Evolutionary conservation across 2,888 invertebrate species (phyloP), one percentile per base, ranked within the genome.

Genomic region (Diarsia dahlii): DNA sequence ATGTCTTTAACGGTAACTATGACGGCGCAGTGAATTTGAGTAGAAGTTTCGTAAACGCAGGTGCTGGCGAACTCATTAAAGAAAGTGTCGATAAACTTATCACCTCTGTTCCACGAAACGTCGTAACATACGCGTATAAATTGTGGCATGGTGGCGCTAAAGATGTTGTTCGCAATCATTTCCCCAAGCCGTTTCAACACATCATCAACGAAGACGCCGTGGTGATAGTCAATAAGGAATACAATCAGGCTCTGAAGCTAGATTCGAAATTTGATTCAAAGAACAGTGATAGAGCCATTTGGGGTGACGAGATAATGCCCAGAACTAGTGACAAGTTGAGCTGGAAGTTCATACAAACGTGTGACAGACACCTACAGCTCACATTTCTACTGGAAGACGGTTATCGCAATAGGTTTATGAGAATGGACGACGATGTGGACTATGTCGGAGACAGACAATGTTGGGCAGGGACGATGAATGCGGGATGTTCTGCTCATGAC

Each of bases 261-360:
- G 87, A 86, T 64, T 67, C 34, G 0, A 69, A 74, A 18, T 39
- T 39, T 12, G 84, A 89, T 67, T 12, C 46, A 1, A 72, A 81
- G n/a, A 78, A 84, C 52, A 78, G 82, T 23, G 86, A 89, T 67
- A 87, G 83, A 67, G 73, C 81, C n/a, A 86, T 81, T 13, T 88
- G 85, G 84, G 90, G 91, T 8, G 88, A 89, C 34, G 66, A 1
- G 34, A 0, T 58, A 71, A n/a, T 48, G 12, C 46, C 6, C 81
- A 50, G 82, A n/a, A 80, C 80, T 46, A 86, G 80, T 34, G 54
- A n/a, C 9, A 82, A 83, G 67, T 71, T 90, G 4, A 76, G 74
- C 39, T 92, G 92, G 91, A 86, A 84, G 56, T 23, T 92, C 8
- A 54, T 81, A 34, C 87, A 92, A 0, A 46, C 83, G 23, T 87